A percentile compares a stretch with the other conserved stretches of the same genome.
These are phyloP conservation scores for Antheraea pernyi DNA, from an alignment of 1,140 invertebrate species.

Conservation along the genomic window DNA sequence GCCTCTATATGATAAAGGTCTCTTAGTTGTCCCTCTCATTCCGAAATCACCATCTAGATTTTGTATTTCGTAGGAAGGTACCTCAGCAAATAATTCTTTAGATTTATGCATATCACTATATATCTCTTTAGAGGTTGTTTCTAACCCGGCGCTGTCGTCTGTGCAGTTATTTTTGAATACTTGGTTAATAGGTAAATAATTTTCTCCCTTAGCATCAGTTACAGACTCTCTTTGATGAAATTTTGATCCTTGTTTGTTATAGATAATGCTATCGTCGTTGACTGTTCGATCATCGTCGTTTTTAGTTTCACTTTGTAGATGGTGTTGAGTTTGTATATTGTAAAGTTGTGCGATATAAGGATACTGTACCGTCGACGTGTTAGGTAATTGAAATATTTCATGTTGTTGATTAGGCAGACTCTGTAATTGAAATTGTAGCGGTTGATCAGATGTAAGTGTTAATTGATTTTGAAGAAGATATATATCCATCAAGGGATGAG, in stretches of 20 bases:
- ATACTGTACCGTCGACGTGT: slow-evolving; percentile 16
- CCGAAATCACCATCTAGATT: slow-evolving; percentile 52
- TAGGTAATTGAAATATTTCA: slow-evolving; percentile 12
- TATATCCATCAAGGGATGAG: slow-evolving; percentile 41
- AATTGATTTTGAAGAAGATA: slow-evolving; percentile 53
- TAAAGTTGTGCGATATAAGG: slow-evolving; percentile 22
- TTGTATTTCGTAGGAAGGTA: slow-evolving; percentile 35
- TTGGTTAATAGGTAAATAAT: slow-evolving; percentile 39
- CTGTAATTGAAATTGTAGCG: not conserved
- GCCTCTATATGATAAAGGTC: slow-evolving; percentile 41
- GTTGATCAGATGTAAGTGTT: slow-evolving; percentile 20
- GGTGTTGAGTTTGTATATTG: slow-evolving; percentile 30
- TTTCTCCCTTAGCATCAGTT: not conserved
- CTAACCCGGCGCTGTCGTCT: slow-evolving; percentile 20
- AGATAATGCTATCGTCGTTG: not conserved
- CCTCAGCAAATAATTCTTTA: slow-evolving; percentile 31
- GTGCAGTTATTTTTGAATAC: slow-evolving; percentile 63
- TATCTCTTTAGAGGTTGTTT: slow-evolving; percentile 25
- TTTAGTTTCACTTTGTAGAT: not conserved
- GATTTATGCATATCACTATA: slow-evolving; percentile 34
- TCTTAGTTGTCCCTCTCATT: slow-evolving; percentile 22
- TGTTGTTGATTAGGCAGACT: not conserved
- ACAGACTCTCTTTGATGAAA: not conserved
- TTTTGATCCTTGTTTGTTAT: not conserved
- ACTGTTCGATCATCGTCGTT: not conserved